Percentiles rank a stretch among this genome's conserved stretches.
Evolutionary conservation across 2,888 invertebrate species (phyloP).

Genomic region (Agriopis leucophaearia): DNA sequence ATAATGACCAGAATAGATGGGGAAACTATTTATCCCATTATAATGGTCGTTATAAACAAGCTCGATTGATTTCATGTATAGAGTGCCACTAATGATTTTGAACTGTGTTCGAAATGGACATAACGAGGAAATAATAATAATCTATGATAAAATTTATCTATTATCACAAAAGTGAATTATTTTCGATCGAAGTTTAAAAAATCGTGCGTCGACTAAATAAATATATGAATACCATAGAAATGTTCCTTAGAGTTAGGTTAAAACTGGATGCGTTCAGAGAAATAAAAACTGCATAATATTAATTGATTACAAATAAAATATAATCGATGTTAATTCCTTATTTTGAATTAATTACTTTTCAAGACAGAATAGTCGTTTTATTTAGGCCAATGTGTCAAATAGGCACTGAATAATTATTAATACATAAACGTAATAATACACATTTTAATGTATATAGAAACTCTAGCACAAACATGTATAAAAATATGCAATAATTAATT

Average conservation of each 20-base stretch:
- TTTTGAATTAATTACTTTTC: conserved; percentile 61
- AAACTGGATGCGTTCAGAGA: conserved; percentile 31
- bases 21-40: no score
- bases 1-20: no score
- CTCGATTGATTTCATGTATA: no score
- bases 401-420: conserved; percentile 36
- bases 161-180: conserved; percentile 37
- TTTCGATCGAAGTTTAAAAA: conserved; percentile 45
- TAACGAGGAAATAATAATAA: conserved; percentile 23
- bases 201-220: conserved; percentile 39
- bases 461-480: conserved; percentile 38
- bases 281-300: conserved; percentile 23
- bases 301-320: conserved; percentile 35
- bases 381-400: conserved; percentile 37
- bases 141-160: conserved; percentile 40
- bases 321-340: conserved; percentile 45
- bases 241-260: conserved; percentile 37
- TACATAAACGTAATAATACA: conserved; percentile 26
- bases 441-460: conserved; percentile 27
- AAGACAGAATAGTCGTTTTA: conserved; percentile 39
- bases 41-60: no score
- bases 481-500: conserved; percentile 57
- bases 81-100: conserved; percentile 6
- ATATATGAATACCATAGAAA: conserved; percentile 25
- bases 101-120: conserved; percentile 26